Base-by-base conservation (phyloP, 2,888 invertebrate genomes). In the Tachina fera region DNA sequence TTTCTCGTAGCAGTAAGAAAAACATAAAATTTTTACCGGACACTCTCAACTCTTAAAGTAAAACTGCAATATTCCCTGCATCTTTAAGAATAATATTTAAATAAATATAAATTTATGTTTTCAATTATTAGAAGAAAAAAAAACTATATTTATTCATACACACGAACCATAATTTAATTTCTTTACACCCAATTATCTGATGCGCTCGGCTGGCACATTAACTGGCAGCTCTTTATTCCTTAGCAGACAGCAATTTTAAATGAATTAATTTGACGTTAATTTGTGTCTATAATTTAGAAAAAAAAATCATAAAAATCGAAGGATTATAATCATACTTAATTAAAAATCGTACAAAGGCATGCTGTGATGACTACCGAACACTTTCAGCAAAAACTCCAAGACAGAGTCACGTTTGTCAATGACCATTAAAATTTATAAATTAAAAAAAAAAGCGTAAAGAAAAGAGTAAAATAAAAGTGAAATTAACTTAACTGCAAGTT, bases 231-330 rank as follows among this genome's bases (percentile, higher is more conserved):
- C 39, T 63, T 71, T 78, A 78, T n/a, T 63, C 31, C 53, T 41
- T 14, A 10, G 58, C 56, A 80, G 65, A 43, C 51, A 58, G 45
- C 60, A 61, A 81, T 75, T 82, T 71, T 49, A 74, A 78, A 76
- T 47, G 47, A 78, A 79, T 76, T 82, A 86, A 86, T 82, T 67
- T 79, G 82, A 83, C 82, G 43, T 83, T 79, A 86, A 82, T 79
- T 79, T 71, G 75, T 76, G 67, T 70, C 75, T 75, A 79, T 86
- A 85, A 79, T 70, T 79, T 86, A 14, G 31, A 22, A 45, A 43
- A 56, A n/a, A 79, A 56, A 45, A 39, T 51, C 78, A 85, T 86
- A 86, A 83, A 83, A 82, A 53, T 79, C 65, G 16, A 58, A 82
- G 63, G 75, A 83, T 82, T 82, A 85, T 79, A 82, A 75, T 51